phyloP scores from a whole-genome alignment of 2,113 vertebrate genomes.

The Herpailurus yagouaroundi region DNA sequence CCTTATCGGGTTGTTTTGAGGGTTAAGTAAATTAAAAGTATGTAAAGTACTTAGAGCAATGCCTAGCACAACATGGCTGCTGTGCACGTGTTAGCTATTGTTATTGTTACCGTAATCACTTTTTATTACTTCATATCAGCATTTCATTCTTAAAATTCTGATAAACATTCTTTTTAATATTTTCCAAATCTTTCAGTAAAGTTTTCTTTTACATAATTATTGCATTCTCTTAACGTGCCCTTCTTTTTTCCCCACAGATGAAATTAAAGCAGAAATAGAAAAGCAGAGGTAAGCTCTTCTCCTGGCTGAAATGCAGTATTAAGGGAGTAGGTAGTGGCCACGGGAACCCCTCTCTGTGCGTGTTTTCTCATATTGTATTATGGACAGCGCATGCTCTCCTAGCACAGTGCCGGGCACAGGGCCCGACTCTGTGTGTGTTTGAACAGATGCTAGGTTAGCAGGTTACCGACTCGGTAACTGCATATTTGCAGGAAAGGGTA shows the following conservation, averaged over 20 bases:
- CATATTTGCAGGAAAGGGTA: not conserved
- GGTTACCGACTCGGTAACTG: not conserved
- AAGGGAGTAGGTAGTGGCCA: not conserved
- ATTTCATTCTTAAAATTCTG: not conserved
- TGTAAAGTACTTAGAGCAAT: not conserved
- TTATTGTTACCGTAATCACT: not conserved
- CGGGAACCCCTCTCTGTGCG: not conserved
- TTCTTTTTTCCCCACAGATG: conserved; percentile 88
- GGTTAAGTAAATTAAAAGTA: not conserved
- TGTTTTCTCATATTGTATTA: not conserved
- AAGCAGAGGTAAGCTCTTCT: conserved; percentile 91
- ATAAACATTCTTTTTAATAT: not conserved
- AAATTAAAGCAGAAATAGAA: conserved; percentile 95
- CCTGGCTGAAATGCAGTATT: not conserved
- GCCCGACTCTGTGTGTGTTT: not conserved
- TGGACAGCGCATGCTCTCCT: not conserved
- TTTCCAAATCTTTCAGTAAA: not conserved
- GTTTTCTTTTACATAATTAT: not conserved
- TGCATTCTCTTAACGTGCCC: conserved; percentile 47
- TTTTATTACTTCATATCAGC: not conserved
- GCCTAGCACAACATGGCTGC: not conserved
- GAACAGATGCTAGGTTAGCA: not conserved
- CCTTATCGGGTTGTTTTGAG: not conserved
- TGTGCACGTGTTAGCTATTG: not conserved
- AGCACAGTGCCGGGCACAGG: not conserved